Base-by-base conservation (phyloP, 2,888 invertebrate genomes). In the Phasia obesa region DNA sequence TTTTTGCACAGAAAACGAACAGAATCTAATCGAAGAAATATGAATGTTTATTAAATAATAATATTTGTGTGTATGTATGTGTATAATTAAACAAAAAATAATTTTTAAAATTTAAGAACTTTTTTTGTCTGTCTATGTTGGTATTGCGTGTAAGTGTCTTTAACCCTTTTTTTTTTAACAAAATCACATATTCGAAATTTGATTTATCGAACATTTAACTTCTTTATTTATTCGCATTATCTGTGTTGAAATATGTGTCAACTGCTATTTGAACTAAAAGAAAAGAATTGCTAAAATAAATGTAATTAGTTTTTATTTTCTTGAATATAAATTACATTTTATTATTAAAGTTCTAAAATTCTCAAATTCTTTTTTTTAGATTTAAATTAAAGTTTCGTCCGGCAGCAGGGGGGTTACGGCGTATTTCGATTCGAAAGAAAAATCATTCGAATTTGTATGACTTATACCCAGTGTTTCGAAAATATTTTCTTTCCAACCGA, bases 21-120 rank as follows among this genome's bases (percentile, higher is more conserved):
- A 75, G 70, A 84, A 78, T 65, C 81, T 75, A 85, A 86, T 84
- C 82, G 84, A 86, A 84, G 85, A 85, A 85, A 85, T 87, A 86
- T 86, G 85, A 86, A 85, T 85, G 84, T 84, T 83, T 74, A 83
- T 81, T 73, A 77, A 77, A 70, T 77, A 76, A 67, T 75, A 82
- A 81, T 77, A 35, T 4, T 27, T 4, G 6, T 27, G 27, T 65
- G 59, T 69, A 19, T 42, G 38, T 42, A 55, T 23, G 13, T 67
- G 25, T 42, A 25, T 31, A 27, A 15, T 31, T 47, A 35, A n/a
- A 38, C 51, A 27, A 19, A 11, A 4, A 23, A 57, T 44, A 15
- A 1, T 6, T 15, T 27, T 42, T 55, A 17, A 17, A 25, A 6
- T 27, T 55, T 55, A 19, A 57, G 25, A 57, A 44, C 21, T 51